Evolutionary conservation across 2,888 invertebrate genomes (phyloP).

Genomic region (Leptinotarsa haldemani): DNA sequence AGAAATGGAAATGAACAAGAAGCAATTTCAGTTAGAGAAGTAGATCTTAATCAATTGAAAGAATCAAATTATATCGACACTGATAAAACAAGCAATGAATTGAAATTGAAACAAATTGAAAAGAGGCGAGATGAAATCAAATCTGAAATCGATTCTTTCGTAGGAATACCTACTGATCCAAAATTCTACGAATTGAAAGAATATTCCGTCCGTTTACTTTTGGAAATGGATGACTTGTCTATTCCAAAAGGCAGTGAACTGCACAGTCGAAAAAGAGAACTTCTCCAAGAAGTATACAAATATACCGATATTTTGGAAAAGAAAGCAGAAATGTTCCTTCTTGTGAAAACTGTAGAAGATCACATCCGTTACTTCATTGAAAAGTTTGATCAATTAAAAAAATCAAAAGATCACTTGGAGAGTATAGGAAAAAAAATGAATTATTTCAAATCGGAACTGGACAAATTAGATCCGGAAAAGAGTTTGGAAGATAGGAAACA

Average conservation of each 20-base stretch:
- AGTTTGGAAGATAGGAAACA: not conserved
- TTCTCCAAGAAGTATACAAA: slow-evolving; percentile 48
- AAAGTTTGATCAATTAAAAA: not conserved
- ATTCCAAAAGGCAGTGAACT: slow-evolving; percentile 41
- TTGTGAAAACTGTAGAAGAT: slow-evolving; percentile 30
- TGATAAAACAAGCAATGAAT: slow-evolving; percentile 22
- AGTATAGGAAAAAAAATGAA: not conserved
- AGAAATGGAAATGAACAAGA: no score
- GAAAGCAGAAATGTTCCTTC: slow-evolving; percentile 41
- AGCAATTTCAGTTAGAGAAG: no score
- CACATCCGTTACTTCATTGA: not conserved
- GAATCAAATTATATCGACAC: not conserved
- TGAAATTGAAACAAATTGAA: slow-evolving; percentile 44
- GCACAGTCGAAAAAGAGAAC: slow-evolving; percentile 44
- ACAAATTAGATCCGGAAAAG: not conserved
- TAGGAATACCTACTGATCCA: slow-evolving; percentile 43
- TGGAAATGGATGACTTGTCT: slow-evolving; percentile 47
- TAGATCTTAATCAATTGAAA: not conserved
- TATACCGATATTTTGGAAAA: slow-evolving; percentile 48
- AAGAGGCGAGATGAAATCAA: slow-evolving; percentile 40
- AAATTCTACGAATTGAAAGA: slow-evolving; percentile 50
- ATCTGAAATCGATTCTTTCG: slow-evolving; percentile 44
- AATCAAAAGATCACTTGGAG: not conserved
- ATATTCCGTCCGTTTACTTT: slow-evolving; percentile 40
- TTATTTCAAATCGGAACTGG: not conserved